Base-by-base conservation (phyloP, 2,113 vertebrate genomes). In the Silurus asotus region DNA sequence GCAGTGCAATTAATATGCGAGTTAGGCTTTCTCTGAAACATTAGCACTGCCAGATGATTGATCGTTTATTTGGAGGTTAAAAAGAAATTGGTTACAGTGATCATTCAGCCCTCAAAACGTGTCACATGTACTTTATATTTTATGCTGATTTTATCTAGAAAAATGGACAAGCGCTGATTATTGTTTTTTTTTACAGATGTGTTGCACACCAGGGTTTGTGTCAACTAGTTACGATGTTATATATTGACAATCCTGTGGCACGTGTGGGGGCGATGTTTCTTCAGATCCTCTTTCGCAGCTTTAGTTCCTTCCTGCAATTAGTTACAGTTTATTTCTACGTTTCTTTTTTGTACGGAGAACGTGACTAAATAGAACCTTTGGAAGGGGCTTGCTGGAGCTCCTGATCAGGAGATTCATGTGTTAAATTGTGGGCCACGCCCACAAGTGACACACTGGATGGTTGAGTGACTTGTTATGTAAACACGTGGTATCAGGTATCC, bases 31-130 rank as follows among this genome's bases (percentile, higher is more conserved):
- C 55, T 37, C 25, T 78, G 19, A 78, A 78, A 78, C 76, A 37
- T 78, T 58, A 78, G 75, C 76, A 19, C 51, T 77, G 51, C 49
- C 74, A 25, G 23, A 77, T 77, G 74, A 77, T 77, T 53, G n/a
- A 49, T 55, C n/a, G 53, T 76, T 25, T 53, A 53, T 76, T 53
- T n/a, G 5, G 23, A 10, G 25, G 49, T 77, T 51, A 5, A 75
- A 75, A n/a, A 51, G 72, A 51, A 75, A 77, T 55, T 3, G 13
- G 11, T 28, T 28, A 77, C 55, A 56, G 15, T 55, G 74, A 77
- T 75, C 5, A 75, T 53, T 49, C 5, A 51, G 37, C 28, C 37
- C 4, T 14, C 13, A 19, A 48, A 72, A 45, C 3, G 6, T 37
- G 37, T 37, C 28, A 69, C 5, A 69, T 69, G 1, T 37, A 15